Evolutionary conservation across 2,888 invertebrate genomes (phyloP).

Genomic region (Dryomyza anilis): DNA sequence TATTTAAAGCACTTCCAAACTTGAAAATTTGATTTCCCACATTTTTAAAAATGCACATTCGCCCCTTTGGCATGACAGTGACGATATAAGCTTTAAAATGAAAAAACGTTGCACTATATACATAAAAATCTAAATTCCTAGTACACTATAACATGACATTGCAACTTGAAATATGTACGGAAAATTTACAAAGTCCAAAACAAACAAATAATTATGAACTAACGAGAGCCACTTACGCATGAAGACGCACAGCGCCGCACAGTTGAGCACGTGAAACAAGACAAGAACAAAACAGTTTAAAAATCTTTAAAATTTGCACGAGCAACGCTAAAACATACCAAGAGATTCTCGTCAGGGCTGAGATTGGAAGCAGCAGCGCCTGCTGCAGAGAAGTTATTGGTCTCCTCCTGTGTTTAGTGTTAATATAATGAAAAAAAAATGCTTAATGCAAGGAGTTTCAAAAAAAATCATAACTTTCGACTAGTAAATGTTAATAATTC

Average conservation of each 20-base stretch:
- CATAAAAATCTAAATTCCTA: no score
- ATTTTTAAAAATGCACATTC: no score
- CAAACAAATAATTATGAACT: neutral
- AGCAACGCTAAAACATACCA: constrained; percentile 65
- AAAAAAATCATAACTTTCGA: no score
- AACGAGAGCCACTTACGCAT: neutral
- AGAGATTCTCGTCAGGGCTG: constrained; percentile 73
- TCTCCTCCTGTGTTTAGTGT: constrained; percentile 66
- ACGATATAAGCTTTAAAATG: no score
- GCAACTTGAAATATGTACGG: no score
- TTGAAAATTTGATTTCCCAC: no score
- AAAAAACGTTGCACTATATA: no score
- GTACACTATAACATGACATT: no score
- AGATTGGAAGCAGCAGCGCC: constrained; percentile 74
- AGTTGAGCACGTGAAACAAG: neutral
- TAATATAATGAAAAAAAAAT: constrained; percentile 14
- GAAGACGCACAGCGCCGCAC: neutral
- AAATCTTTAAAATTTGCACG: neutral
- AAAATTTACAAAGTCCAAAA: no score
- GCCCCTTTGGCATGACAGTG: no score
- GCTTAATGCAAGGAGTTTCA: neutral
- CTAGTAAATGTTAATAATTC: no score
- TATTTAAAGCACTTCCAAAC: no score
- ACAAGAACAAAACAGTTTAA: neutral
- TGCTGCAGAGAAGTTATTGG: constrained; percentile 59